phyloP scores from a whole-genome alignment of 2,888 invertebrate species.

The Cantharis lateralis region DNA sequence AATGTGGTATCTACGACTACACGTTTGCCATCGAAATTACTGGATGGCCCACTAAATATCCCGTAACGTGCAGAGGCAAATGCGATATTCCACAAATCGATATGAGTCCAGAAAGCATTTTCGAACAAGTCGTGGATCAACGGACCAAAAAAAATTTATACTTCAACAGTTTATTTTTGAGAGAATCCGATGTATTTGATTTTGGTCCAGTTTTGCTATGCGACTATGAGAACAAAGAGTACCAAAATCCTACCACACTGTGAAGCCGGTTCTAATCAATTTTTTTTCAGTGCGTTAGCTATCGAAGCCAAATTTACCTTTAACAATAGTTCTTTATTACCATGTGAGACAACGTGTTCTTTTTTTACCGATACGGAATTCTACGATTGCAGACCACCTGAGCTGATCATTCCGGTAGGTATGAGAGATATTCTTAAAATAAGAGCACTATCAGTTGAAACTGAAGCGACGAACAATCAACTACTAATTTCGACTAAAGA shows the following conservation, averaged over 20 bases:
- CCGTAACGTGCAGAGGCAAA: slow-evolving; percentile 42
- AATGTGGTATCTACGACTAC: slow-evolving; percentile 42
- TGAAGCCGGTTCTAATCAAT: not conserved
- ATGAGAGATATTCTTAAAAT: slow-evolving; percentile 44
- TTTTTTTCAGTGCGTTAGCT: slow-evolving; percentile 55
- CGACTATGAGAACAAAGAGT: not conserved
- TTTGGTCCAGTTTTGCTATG: slow-evolving; percentile 41
- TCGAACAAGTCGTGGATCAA: slow-evolving; percentile 38
- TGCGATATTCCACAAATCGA: slow-evolving; percentile 50
- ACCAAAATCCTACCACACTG: not conserved
- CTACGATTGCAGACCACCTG: slow-evolving; percentile 56
- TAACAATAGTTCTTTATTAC: slow-evolving; percentile 61
- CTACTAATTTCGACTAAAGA: slow-evolving; percentile 58
- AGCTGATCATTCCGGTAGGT: slow-evolving; percentile 40
- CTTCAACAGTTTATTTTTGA: slow-evolving; percentile 41
- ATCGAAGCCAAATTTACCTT: slow-evolving; percentile 59
- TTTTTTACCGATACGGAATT: slow-evolving; percentile 55
- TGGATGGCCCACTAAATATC: slow-evolving; percentile 38
- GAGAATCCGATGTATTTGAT: slow-evolving; percentile 44
- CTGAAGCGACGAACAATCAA: slow-evolving; percentile 45
- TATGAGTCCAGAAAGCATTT: slow-evolving; percentile 43
- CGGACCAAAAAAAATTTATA: slow-evolving; percentile 34
- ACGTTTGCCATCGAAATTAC: slow-evolving; percentile 44
- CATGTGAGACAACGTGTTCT: slow-evolving; percentile 57
- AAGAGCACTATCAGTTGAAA: slow-evolving; percentile 45